Percentiles rank a stretch among this genome's conserved stretches.
Conservation (phyloP, 2,888 invertebrate species). For the Drosophila ustulata region DNA sequence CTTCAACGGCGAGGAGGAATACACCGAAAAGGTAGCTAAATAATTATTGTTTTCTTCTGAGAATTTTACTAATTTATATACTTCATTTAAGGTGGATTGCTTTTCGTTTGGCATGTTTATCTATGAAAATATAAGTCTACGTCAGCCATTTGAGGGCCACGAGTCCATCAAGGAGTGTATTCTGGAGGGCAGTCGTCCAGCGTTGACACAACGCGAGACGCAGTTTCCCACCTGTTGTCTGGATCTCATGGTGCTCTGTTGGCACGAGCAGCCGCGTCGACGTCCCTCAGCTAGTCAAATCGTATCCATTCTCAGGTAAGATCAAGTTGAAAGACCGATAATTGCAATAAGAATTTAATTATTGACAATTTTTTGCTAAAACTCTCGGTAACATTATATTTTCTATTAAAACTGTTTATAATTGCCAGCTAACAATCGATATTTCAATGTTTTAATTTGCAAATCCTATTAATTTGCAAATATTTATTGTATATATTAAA, state of each 20-base stretch:
- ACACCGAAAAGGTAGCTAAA: constrained; percentile 94
- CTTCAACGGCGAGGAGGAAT: constrained; percentile 99
- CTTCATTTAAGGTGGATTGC: constrained; percentile 91
- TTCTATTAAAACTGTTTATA: too few species aligned
- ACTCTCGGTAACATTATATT: not conserved
- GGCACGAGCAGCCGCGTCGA: constrained; percentile 94
- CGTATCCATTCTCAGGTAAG: constrained; percentile 90
- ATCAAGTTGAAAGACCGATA: not conserved
- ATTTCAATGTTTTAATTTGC: too few species aligned
- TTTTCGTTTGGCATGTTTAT: constrained; percentile 99
- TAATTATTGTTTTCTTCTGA: not conserved
- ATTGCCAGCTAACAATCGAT: too few species aligned
- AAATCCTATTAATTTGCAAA: too few species aligned
- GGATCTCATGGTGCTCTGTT: constrained; percentile 98
- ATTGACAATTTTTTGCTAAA: too few species aligned
- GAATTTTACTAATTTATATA: not conserved
- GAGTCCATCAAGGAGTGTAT: constrained; percentile 99
- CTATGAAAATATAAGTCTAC: constrained; percentile 96
- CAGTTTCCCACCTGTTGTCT: constrained; percentile 94
- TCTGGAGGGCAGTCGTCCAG: constrained; percentile 96
- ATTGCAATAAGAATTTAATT: not conserved
- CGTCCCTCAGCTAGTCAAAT: constrained; percentile 98
- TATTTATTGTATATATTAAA: too few species aligned
- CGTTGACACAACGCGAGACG: constrained; percentile 93
- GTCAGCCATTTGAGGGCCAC: constrained; percentile 98